phyloP scores from a whole-genome alignment of 2,113 vertebrate genomes.

The Cathartes aura region DNA sequence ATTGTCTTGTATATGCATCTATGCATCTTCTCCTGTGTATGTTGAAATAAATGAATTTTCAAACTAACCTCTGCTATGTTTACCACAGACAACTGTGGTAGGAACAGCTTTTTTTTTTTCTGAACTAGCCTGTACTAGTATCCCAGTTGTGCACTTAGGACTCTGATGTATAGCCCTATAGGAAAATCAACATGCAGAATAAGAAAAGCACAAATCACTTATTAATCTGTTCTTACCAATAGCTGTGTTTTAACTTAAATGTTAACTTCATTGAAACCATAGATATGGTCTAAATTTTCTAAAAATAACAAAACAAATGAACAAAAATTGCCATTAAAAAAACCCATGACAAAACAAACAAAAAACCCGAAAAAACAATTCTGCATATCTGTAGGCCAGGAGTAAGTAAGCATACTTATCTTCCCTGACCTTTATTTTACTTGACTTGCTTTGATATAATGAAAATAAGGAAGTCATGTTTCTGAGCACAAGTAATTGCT shows the following conservation, averaged over 20 bases:
- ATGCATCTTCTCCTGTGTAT: not conserved
- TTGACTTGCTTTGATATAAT: not conserved
- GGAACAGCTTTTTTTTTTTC: not conserved
- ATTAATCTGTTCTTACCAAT: not conserved
- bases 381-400: not conserved
- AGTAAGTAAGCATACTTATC: not conserved
- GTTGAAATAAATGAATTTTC: not conserved
- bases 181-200: not conserved
- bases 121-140: not conserved
- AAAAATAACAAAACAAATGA: rapidly evolving
- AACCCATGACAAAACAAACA: not conserved
- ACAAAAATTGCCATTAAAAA: not conserved
- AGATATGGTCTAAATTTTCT: not conserved
- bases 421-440: not conserved
- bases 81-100: not conserved
- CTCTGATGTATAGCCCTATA: not conserved
- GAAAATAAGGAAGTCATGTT: not conserved
- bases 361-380: rapidly evolving
- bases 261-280: not conserved
- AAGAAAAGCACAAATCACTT: not conserved
- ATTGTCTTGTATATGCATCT: not conserved
- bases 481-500: not conserved
- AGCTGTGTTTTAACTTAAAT: not conserved
- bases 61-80: not conserved
- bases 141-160: not conserved